These are phyloP conservation scores for Caenorhabditis wallacei DNA, from an alignment of 2,888 invertebrate genomes.

Conservation along the genomic window DNA sequence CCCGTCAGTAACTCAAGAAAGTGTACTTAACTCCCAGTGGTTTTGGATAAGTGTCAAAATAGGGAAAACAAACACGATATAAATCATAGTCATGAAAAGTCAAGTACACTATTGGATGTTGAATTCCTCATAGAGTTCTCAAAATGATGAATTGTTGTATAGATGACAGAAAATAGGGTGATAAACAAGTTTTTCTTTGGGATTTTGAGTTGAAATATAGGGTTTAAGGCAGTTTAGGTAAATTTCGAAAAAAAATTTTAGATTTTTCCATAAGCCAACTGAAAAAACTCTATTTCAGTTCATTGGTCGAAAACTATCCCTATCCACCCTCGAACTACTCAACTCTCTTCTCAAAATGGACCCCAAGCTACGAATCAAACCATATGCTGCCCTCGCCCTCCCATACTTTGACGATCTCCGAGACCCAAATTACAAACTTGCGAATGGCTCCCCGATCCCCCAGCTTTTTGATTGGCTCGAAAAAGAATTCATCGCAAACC, in stretches of 20 bases:
- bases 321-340: slow-evolving; percentile 41
- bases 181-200: too few species aligned
- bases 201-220: too few species aligned
- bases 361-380: slow-evolving; percentile 53
- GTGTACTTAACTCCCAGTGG: slow-evolving; percentile 34
- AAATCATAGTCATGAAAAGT: slow-evolving; percentile 33
- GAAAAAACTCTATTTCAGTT: too few species aligned
- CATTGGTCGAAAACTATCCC: slow-evolving; percentile 33
- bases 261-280: too few species aligned
- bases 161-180: too few species aligned
- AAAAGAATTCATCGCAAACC: slow-evolving; percentile 60
- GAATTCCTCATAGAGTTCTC: background rate
- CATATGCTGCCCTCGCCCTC: slow-evolving; percentile 56
- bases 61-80: slow-evolving; percentile 17
- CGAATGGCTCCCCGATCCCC: slow-evolving; percentile 53
- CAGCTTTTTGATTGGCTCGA: slow-evolving; percentile 69
- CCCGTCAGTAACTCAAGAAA: slow-evolving; percentile 14
- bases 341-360: slow-evolving; percentile 54
- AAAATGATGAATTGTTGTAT: background rate
- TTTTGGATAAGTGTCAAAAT: slow-evolving; percentile 1
- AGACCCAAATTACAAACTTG: slow-evolving; percentile 27
- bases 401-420: slow-evolving; percentile 61
- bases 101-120: background rate
- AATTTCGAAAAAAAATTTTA: too few species aligned
- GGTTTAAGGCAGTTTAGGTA: too few species aligned